phyloP scores from a whole-genome alignment of 2,797 vertebrate genomes.

The Scomberomorus guttatus region DNA sequence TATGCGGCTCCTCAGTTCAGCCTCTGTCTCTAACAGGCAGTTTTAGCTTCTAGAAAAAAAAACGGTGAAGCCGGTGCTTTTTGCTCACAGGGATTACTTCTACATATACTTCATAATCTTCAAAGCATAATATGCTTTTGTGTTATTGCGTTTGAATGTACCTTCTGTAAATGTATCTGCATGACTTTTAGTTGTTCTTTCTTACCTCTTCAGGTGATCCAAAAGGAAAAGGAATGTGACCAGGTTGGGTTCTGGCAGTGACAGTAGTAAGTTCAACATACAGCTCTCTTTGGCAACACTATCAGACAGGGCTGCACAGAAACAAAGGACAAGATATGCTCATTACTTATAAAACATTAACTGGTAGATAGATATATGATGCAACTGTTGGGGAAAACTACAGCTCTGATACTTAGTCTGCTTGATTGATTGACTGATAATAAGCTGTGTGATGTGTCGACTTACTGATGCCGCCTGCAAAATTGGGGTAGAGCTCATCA shows the following conservation, averaged over 20 bases:
- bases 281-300: conserved; percentile 99
- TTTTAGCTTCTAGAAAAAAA: no score
- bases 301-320: conserved; percentile 91
- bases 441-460: neutral
- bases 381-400: neutral
- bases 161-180: neutral
- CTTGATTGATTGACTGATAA: neutral
- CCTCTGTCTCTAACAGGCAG: no score
- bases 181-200: neutral
- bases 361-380: no score
- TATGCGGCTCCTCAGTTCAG: no score
- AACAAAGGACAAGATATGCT: neutral
- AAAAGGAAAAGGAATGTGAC: conserved; percentile 98
- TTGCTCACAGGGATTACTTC: no score
- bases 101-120: no score
- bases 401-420: neutral
- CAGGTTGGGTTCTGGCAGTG: conserved; percentile 96
- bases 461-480: conserved; percentile 96
- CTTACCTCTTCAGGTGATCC: conserved; percentile 97
- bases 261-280: conserved; percentile 96
- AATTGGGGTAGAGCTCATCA: conserved; percentile 96
- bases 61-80: no score
- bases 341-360: no score
- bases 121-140: neutral
- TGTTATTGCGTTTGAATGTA: neutral